Evolutionary conservation across 2,113 vertebrate genomes (phyloP).

Genomic region (Myrmophylax atrothorax): DNA sequence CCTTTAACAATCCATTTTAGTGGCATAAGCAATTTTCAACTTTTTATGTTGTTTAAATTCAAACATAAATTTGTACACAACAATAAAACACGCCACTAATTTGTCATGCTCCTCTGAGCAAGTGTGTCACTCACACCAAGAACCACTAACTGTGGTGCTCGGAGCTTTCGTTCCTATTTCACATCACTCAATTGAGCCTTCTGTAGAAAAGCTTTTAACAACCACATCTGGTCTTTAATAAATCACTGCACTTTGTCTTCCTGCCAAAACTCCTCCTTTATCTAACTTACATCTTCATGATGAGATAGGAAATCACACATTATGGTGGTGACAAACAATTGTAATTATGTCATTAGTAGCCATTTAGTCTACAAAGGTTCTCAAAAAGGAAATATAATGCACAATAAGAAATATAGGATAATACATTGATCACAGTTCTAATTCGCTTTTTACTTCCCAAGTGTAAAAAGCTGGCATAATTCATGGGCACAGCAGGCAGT

Average conservation of each 20-base stretch:
- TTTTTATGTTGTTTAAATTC: slow-evolving; percentile 67
- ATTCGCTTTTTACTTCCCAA: slow-evolving; percentile 79
- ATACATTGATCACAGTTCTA: slow-evolving; percentile 81
- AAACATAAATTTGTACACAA: slow-evolving; percentile 67
- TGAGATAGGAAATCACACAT: slow-evolving; percentile 91
- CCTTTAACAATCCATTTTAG: slow-evolving; percentile 59
- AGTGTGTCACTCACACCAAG: slow-evolving; percentile 71
- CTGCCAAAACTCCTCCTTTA: slow-evolving; percentile 92
- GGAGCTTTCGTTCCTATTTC: slow-evolving; percentile 67
- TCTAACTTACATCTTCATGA: slow-evolving; percentile 92
- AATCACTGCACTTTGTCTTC: slow-evolving; percentile 91
- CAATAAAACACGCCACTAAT: slow-evolving; percentile 70
- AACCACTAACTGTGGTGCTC: slow-evolving; percentile 55
- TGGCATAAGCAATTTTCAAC: slow-evolving; percentile 37
- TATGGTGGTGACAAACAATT: slow-evolving; percentile 93
- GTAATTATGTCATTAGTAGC: slow-evolving; percentile 92
- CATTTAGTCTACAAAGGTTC: slow-evolving; percentile 86
- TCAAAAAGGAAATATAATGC: slow-evolving; percentile 79
- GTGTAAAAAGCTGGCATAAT: slow-evolving; percentile 82
- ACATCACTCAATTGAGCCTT: slow-evolving; percentile 77
- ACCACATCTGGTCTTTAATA: slow-evolving; percentile 90
- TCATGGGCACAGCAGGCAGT: slow-evolving; percentile 82
- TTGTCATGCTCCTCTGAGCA: slow-evolving; percentile 70
- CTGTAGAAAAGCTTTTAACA: slow-evolving; percentile 86
- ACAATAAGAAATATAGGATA: slow-evolving; percentile 83